Percentiles rank a stretch among this genome's conserved stretches.
Evolutionary conservation across 2,113 vertebrate species (phyloP).

Genomic region (Lycaon pictus): DNA sequence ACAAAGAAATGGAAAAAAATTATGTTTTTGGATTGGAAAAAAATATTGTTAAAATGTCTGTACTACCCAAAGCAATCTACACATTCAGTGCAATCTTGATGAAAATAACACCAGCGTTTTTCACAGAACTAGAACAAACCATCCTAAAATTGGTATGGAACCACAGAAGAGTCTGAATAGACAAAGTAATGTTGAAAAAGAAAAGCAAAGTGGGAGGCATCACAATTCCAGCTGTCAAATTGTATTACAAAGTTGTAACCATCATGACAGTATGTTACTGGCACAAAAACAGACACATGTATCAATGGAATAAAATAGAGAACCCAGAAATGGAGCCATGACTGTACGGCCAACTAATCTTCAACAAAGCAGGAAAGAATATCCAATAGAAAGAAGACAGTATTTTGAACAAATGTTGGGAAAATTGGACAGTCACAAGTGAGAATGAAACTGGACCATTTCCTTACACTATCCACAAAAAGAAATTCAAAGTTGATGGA

Average conservation of each 20-base stretch:
- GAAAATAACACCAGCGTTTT: not conserved
- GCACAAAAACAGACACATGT: not conserved
- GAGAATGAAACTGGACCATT: too few species aligned
- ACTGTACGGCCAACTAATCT: too few species aligned
- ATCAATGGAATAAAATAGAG: not conserved
- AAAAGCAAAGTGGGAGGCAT: not conserved
- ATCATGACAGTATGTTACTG: not conserved
- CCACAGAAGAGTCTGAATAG: not conserved
- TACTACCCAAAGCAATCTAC: not conserved
- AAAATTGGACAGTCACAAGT: too few species aligned
- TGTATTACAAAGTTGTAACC: not conserved
- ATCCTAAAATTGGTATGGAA: not conserved
- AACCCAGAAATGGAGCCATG: too few species aligned
- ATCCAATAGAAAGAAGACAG: too few species aligned
- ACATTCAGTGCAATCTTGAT: not conserved
- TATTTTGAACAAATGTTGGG: too few species aligned
- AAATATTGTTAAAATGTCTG: not conserved
- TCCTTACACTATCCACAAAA: too few species aligned
- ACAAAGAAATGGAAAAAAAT: not conserved
- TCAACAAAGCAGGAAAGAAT: too few species aligned
- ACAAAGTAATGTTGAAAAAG: not conserved
- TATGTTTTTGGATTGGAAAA: not conserved
- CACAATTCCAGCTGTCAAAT: not conserved
- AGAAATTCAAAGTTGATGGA: too few species aligned
- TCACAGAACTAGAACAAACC: not conserved